phyloP scores from a whole-genome alignment of 1,140 invertebrate genomes.

The Magallana gigas region DNA sequence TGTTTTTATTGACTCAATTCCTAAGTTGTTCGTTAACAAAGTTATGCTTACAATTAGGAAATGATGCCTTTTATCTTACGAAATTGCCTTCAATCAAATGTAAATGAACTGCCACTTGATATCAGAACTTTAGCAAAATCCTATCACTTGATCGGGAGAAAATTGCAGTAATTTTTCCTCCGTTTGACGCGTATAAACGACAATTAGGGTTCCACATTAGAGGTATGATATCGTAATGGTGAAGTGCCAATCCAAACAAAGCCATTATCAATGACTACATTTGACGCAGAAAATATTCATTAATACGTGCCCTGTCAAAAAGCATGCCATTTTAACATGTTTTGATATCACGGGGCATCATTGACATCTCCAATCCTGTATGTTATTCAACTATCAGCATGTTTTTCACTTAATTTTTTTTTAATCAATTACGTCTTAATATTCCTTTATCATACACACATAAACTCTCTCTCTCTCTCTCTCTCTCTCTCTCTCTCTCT shows the following conservation, averaged over 20 bases:
- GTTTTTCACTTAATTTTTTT: too few species aligned
- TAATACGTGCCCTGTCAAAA: not conserved
- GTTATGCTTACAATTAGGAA: not conserved
- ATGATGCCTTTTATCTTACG: not conserved
- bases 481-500: too few species aligned
- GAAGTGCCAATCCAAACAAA: not conserved
- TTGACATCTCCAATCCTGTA: too few species aligned
- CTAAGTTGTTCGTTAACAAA: too few species aligned
- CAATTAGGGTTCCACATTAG: slow-evolving; percentile 15
- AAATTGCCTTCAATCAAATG: not conserved
- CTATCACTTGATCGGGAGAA: not conserved
- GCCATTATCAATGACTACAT: not conserved
- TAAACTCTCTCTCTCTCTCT: too few species aligned
- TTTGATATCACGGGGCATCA: too few species aligned
- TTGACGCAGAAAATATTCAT: not conserved
- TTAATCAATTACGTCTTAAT: too few species aligned
- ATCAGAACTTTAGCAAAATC: not conserved
- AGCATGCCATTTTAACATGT: not conserved
- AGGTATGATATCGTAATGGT: not conserved
- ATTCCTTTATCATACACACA: too few species aligned
- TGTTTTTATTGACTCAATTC: too few species aligned
- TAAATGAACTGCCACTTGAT: slow-evolving; percentile 1
- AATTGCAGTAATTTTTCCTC: slow-evolving; percentile 11
- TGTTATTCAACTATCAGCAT: too few species aligned
- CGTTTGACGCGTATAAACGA: slow-evolving; percentile 1